These are phyloP conservation scores for Clostera curtula DNA, from an alignment of 2,888 invertebrate species.

Conservation along the genomic window DNA sequence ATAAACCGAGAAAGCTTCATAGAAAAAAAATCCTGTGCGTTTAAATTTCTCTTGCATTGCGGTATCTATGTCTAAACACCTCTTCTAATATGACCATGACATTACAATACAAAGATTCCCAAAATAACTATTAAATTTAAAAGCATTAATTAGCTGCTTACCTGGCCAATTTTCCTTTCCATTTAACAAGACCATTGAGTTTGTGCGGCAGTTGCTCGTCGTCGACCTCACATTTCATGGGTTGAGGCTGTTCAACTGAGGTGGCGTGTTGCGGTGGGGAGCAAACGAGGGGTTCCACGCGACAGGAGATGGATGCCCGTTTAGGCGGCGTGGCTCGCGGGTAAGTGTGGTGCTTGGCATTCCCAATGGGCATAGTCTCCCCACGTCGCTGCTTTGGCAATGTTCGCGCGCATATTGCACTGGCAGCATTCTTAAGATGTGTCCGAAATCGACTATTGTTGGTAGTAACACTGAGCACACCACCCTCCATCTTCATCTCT, in stretches of 20 bases:
- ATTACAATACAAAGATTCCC: too few relatives aligned
- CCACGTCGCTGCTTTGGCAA: slow-evolving; percentile 63
- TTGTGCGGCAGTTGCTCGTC: slow-evolving; percentile 28
- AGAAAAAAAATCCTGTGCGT: too few relatives aligned
- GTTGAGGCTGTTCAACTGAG: slow-evolving; percentile 34
- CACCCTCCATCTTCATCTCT: slow-evolving; percentile 64
- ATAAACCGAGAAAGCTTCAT: too few relatives aligned
- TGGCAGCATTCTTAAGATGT: slow-evolving; percentile 66
- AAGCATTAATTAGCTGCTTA: slow-evolving; percentile 36
- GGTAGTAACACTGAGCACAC: slow-evolving; percentile 64
- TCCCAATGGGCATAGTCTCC: slow-evolving; percentile 38
- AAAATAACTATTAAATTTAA: too few relatives aligned
- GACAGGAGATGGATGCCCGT: slow-evolving; percentile 50
- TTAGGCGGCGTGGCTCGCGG: slow-evolving; percentile 56
- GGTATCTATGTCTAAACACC: too few relatives aligned
- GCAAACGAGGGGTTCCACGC: slow-evolving; percentile 50
- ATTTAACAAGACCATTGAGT: slow-evolving; percentile 42
- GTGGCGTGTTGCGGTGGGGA: slow-evolving; percentile 31
- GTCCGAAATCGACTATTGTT: slow-evolving; percentile 58
- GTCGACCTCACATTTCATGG: slow-evolving; percentile 31
- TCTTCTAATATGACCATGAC: too few relatives aligned
- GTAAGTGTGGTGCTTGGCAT: slow-evolving; percentile 59
- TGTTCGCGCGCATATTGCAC: slow-evolving; percentile 61
- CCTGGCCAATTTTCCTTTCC: slow-evolving; percentile 59
- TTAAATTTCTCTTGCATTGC: too few relatives aligned